These are phyloP conservation scores for Nannoperca australis DNA, from an alignment of 2,797 vertebrate species.

Conservation along the genomic window DNA sequence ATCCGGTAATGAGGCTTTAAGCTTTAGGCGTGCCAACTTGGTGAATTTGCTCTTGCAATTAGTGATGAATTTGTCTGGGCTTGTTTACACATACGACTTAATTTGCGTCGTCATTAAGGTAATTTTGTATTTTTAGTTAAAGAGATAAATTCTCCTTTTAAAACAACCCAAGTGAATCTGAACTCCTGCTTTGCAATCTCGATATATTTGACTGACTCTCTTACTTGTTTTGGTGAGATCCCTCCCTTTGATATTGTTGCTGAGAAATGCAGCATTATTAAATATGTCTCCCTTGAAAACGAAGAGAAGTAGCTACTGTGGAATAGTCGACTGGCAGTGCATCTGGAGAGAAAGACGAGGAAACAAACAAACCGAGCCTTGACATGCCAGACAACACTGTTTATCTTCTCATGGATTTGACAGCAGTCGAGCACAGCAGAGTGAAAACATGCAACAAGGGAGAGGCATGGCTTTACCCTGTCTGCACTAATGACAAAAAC, in stretches of 20 bases:
- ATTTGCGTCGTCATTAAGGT: too few relatives aligned
- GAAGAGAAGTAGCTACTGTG: background rate
- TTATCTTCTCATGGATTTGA: conserved; percentile 45
- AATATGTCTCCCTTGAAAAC: background rate
- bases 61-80: background rate
- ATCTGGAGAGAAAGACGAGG: background rate
- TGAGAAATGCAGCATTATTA: background rate
- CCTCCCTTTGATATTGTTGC: background rate
- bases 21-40: background rate
- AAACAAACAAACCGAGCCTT: conserved; percentile 2
- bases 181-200: background rate
- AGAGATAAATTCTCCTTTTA: background rate
- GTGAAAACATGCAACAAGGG: conserved; percentile 38
- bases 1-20: conserved; percentile 13
- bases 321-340: background rate
- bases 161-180: background rate
- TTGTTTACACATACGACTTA: conserved; percentile 22
- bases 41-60: conserved; percentile 10
- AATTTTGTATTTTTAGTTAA: conserved; percentile 6
- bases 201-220: conserved; percentile 1
- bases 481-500: conserved; percentile 74
- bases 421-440: conserved; percentile 26
- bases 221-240: background rate
- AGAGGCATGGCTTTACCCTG: background rate
- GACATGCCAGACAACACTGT: conserved; percentile 20